Percentiles rank a stretch among this genome's conserved stretches.
Evolutionary conservation across 2,113 vertebrate species (phyloP).

Genomic region (Cairina moschata): DNA sequence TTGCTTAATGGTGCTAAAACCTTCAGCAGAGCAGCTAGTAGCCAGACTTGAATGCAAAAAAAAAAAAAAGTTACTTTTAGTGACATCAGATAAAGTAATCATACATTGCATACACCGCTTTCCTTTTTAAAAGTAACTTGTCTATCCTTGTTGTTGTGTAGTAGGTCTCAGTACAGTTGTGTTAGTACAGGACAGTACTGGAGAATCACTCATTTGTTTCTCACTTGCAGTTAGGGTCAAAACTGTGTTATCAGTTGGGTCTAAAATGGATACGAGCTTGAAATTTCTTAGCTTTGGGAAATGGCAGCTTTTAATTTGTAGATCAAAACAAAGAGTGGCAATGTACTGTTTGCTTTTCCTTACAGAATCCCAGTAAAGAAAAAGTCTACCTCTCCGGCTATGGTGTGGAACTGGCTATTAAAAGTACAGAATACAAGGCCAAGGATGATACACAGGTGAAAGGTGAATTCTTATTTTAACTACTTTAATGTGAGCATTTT

Average conservation of each 20-base stretch:
- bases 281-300: background rate
- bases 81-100: background rate
- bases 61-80: background rate
- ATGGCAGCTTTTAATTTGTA: background rate
- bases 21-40: background rate
- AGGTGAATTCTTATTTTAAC: constrained; percentile 79
- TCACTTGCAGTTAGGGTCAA: background rate
- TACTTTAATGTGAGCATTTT: background rate
- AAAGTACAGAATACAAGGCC: constrained; percentile 98
- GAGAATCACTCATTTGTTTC: background rate
- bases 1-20: background rate
- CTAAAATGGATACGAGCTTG: background rate
- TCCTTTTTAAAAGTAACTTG: background rate
- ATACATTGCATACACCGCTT: background rate
- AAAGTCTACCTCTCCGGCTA: constrained; percentile 95
- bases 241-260: background rate
- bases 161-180: background rate
- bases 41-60: background rate
- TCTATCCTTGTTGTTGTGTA: background rate
- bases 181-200: background rate
- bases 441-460: constrained; percentile 99
- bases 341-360: background rate
- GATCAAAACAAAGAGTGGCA: background rate
- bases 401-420: constrained; percentile 96
- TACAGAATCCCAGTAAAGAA: constrained; percentile 84